Evolutionary conservation across 2,888 invertebrate genomes (phyloP), one percentile per base, ranked within the genome.

Genomic region (Drosophila paramelanica): DNA sequence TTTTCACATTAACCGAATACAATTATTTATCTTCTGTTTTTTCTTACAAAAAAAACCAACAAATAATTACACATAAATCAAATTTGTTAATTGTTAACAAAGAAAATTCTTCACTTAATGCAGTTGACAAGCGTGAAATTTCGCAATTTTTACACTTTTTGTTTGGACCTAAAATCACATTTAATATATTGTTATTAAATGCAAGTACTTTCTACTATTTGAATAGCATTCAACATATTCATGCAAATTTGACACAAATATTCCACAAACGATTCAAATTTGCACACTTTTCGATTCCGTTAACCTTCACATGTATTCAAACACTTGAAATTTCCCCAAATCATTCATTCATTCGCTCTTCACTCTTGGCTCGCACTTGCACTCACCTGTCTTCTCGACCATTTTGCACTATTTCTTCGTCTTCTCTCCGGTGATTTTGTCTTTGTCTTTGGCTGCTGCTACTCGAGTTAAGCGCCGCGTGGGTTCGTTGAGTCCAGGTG

Each of bases 371-470:
- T 69, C 17, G 41, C 20, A 25, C 47, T 52, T 62, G 67, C 65
- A 83, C 86, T 89, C 82, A 87, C 87, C 87, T 87, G 87, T 87
- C 79, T 87, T 87, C 84, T 87, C 90, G 58, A 89, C 89, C 87
- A 87, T 87, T 75, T 89, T 82, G 75, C 67, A 69, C 70, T 76
- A 65, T 57, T 73, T 62, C 49, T 73, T 55, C 46, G 17, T 11
- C 11, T 11, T 50, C n/a, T 25, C n/a, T 14, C 31, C 31, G 53
- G 33, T 47, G 36, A 51, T 42, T 45, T 36, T 11, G 33, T 33
- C 33, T 36, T 13, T 36, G 36, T 11, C 33, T 33, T 3, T 11
- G 11, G 33, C 17, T 41, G 8, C 10, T 67, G 69, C 64, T 81
- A 75, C 84, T 83, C 59, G 84, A 83, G 50, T 59, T 67, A 53